Percentiles rank a stretch among this genome's conserved stretches.
These are phyloP conservation scores for Apostichopus japonicus DNA, from an alignment of 35 echinoderm and acorn worm species.

Conservation along the genomic window DNA sequence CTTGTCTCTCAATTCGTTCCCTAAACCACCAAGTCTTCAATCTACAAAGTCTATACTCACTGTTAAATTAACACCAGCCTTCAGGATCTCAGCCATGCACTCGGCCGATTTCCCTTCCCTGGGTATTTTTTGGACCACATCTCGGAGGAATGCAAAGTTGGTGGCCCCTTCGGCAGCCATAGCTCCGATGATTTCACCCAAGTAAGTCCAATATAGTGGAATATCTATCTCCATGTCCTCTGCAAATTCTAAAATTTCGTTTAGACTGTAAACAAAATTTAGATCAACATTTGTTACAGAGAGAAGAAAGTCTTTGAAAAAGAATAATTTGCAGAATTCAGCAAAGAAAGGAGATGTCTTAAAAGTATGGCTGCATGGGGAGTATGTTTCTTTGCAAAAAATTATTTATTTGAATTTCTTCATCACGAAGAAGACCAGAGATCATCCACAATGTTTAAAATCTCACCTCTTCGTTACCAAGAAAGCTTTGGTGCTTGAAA, in stretches of 20 bases:
- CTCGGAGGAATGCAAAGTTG: conserved; percentile 47
- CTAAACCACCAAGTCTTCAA: too few species aligned
- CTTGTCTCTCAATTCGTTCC: too few species aligned
- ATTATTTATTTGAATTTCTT: too few species aligned
- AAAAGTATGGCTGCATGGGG: too few species aligned
- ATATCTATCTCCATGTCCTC: conserved; percentile 97
- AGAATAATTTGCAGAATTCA: too few species aligned
- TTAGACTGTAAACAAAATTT: conserved; percentile 5
- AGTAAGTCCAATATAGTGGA: conserved; percentile 68
- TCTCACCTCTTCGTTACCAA: too few species aligned
- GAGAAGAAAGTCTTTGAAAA: too few species aligned
- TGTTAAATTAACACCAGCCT: conserved; percentile 62
- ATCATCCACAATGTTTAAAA: too few species aligned
- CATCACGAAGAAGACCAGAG: too few species aligned
- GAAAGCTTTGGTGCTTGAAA: too few species aligned
- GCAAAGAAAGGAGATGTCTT: too few species aligned
- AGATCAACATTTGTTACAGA: not conserved
- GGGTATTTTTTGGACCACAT: conserved; percentile 54
- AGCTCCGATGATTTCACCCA: conserved; percentile 79
- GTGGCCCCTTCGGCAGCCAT: conserved; percentile 55
- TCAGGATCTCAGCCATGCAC: conserved; percentile 77
- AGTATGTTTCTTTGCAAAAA: too few species aligned
- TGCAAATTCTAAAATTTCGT: conserved; percentile 81
- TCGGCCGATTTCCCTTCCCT: conserved; percentile 54
- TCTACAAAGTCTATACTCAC: conserved; percentile 51